phyloP scores from a whole-genome alignment of 2,113 vertebrate genomes.

The Calidris pygmaea region DNA sequence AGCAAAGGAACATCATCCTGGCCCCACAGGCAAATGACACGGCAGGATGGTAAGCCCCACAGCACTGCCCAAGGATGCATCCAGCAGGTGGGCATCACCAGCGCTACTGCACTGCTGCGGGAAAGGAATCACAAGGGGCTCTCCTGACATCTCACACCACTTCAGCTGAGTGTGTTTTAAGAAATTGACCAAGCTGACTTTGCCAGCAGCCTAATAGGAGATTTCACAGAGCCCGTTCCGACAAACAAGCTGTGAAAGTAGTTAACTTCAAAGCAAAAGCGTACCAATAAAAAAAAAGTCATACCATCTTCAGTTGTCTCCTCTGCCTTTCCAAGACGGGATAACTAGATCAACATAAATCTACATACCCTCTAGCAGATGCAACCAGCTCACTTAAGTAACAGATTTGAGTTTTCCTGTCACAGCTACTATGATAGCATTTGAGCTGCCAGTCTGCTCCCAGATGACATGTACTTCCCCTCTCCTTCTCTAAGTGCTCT shows the following conservation, averaged over 20 bases:
- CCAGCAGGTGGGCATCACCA: not conserved
- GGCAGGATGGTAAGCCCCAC: not conserved
- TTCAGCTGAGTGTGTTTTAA: not conserved
- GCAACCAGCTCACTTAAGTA: not conserved
- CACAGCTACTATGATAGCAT: not conserved
- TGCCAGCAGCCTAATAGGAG: not conserved
- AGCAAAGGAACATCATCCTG: accelerated
- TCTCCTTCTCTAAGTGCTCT: not conserved
- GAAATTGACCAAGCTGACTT: not conserved
- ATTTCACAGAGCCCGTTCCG: not conserved
- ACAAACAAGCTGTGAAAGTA: not conserved
- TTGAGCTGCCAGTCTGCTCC: not conserved
- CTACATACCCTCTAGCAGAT: not conserved
- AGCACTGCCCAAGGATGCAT: accelerated
- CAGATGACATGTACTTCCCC: not conserved
- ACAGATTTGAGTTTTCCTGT: not conserved
- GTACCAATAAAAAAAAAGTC: not conserved
- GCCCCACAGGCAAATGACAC: accelerated
- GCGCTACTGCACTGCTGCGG: too few species aligned
- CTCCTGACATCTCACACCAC: not conserved
- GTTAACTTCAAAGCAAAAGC: not conserved
- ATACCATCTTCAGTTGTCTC: not conserved
- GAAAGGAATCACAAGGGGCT: not conserved
- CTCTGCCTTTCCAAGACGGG: not conserved
- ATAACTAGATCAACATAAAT: not conserved